Evolutionary conservation across 2,888 invertebrate genomes (phyloP), one percentile per base, ranked within the genome.

Genomic region (Incurvaria masculella): DNA sequence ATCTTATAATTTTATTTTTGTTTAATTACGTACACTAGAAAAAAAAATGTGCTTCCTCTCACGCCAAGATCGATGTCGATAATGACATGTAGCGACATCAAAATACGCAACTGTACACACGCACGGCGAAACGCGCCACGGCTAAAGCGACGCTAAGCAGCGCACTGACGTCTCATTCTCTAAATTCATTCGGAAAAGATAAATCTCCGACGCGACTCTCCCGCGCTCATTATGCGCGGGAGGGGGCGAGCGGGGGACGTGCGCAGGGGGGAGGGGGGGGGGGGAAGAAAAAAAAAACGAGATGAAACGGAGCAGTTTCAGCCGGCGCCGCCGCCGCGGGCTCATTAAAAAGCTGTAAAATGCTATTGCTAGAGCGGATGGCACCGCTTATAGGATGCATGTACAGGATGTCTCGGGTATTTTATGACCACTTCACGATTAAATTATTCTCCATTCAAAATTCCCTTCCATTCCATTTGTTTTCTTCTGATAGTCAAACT

Each of bases 301-400:
- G 60, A 65, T 58, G 61, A 69, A 72, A 67, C 70, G 72, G 67
- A 70, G 74, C 72, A 71, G 69, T 66, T 66, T 66, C 69, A 69
- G 72, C 71, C 73, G 69, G 66, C 68, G 69, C 63, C 62, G 60
- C n/a, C n/a, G n/a, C n/a, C n/a, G n/a, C n/a, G 61, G 52, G 68
- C 71, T 73, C 73, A 75, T 75, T 75, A 75, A 71, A 74, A 74
- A 71, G 73, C 70, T 72, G 73, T 75, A 74, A 74, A 74, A 67
- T 64, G 66, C 66, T 69, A 69, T 72, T 66, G 21, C 66, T 67
- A 64, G 60, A 64, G 61, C 62, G 63, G 65, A 67, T 66, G 65
- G n/a, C 18, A 42, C 14, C 21, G 21, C 3, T 14, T 23, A 33
- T 33, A 14, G 23, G 4, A 10, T 10, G 23, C 23, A 10, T n/a